Conservation (phyloP, 2,113 vertebrate species). For the Nyctibius bracteatus region DNA sequence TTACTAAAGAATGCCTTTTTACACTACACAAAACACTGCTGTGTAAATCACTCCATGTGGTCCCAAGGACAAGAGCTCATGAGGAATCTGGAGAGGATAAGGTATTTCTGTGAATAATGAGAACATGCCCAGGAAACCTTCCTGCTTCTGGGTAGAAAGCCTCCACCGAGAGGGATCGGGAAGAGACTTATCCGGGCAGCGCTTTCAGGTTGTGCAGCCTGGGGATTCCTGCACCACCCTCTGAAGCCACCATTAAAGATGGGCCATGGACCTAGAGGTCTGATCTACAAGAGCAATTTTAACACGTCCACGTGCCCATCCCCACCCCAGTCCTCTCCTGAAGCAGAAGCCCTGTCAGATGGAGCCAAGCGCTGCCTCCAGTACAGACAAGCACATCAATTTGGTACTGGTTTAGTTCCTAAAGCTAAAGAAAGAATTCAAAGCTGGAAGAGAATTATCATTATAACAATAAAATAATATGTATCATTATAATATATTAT, state of each 20-base stretch:
- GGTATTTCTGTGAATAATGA: background rate
- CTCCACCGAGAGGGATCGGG: background rate
- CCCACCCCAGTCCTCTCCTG: background rate
- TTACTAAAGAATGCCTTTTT: background rate
- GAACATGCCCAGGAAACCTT: background rate
- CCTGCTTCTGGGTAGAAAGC: background rate
- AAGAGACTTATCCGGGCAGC: background rate
- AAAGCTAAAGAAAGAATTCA: background rate
- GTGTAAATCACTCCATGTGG: background rate
- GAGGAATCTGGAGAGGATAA: background rate
- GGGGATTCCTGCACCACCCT: background rate
- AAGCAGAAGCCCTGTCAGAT: background rate
- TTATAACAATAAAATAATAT: background rate
- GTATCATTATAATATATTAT: background rate
- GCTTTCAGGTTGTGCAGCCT: background rate
- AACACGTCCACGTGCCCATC: background rate
- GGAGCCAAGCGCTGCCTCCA: background rate
- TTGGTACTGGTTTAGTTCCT: background rate
- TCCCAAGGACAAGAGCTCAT: background rate
- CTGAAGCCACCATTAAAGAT: background rate
- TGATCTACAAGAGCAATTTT: background rate
- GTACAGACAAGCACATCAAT: background rate
- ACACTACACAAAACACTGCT: background rate
- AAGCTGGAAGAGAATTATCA: background rate
- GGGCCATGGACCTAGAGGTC: accelerated